A percentile compares a stretch with the other conserved stretches of the same genome.
Evolutionary conservation across 2,888 invertebrate species (phyloP).

Genomic region (Nycteola revayana): DNA sequence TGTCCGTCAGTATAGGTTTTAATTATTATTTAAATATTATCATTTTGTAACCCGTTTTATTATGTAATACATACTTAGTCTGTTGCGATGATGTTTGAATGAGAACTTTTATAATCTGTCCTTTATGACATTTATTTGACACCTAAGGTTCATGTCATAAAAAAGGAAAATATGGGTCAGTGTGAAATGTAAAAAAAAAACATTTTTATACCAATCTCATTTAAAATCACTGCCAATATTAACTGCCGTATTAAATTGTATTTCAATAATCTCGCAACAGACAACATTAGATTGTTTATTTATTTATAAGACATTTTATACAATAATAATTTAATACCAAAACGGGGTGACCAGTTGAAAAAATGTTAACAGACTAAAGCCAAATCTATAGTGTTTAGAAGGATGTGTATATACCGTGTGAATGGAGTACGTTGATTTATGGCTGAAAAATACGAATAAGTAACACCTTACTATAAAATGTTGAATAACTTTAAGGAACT

Average conservation of each 20-base stretch:
- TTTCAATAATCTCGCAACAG: constrained; percentile 6
- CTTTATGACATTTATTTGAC: not conserved
- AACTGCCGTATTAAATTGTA: not conserved
- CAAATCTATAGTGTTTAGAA: constrained; percentile 35
- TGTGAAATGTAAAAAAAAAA: too few relatives aligned
- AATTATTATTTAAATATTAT: constrained; percentile 24
- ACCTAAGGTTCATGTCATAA: too few relatives aligned
- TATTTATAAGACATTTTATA: constrained; percentile 29
- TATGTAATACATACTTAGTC: constrained; percentile 14
- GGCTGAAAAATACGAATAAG: constrained; percentile 14
- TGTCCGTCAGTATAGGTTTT: constrained; percentile 40
- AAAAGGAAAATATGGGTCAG: too few relatives aligned
- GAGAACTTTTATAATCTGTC: too few relatives aligned
- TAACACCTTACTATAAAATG: too few relatives aligned
- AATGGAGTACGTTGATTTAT: constrained; percentile 15
- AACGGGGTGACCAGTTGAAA: constrained; percentile 62
- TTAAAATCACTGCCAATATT: too few relatives aligned
- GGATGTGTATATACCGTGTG: constrained; percentile 34
- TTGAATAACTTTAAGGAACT: too few relatives aligned
- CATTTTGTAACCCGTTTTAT: constrained; percentile 14
- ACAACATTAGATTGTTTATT: constrained; percentile 28
- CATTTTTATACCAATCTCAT: too few relatives aligned
- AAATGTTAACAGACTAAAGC: constrained; percentile 38
- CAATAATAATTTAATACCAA: constrained; percentile 56
- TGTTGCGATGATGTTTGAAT: constrained; percentile 8